Evolutionary conservation across 2,888 invertebrate genomes (phyloP).

Genomic region (Cremastobaeus sp.): DNA sequence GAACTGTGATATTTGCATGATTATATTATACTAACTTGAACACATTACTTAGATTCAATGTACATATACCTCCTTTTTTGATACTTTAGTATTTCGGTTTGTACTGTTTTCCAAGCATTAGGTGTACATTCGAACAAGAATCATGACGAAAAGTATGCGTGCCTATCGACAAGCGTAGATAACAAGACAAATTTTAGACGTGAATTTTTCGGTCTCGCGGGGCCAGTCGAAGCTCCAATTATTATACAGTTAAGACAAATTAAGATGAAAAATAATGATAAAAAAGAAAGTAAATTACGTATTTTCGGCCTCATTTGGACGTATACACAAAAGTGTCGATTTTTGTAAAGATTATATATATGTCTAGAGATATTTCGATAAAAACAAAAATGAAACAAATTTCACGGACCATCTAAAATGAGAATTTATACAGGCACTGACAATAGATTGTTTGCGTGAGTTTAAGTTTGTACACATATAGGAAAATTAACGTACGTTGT

Average conservation of each 20-base stretch:
- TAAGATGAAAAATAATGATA: slow-evolving; percentile 24
- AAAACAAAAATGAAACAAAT: slow-evolving; percentile 43
- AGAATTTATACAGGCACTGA: slow-evolving; percentile 62
- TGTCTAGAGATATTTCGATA: slow-evolving; percentile 51
- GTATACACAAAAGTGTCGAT: slow-evolving; percentile 50
- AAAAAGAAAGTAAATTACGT: slow-evolving; percentile 57
- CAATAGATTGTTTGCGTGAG: slow-evolving; percentile 63
- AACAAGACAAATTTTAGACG: slow-evolving; percentile 49
- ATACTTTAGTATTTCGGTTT: slow-evolving; percentile 47
- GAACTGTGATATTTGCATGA: slow-evolving; percentile 74
- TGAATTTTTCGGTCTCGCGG: slow-evolving; percentile 43
- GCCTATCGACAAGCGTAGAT: slow-evolving; percentile 55
- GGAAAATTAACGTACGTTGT: slow-evolving; percentile 61
- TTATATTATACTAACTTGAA: slow-evolving; percentile 60
- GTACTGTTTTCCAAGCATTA: slow-evolving; percentile 37
- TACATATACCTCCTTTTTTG: slow-evolving; percentile 63
- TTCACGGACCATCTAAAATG: slow-evolving; percentile 53
- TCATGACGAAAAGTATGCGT: slow-evolving; percentile 59
- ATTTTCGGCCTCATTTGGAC: slow-evolving; percentile 61
- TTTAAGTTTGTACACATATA: slow-evolving; percentile 62
- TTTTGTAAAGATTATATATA: slow-evolving; percentile 54
- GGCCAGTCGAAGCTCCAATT: slow-evolving; percentile 24
- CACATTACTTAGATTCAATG: slow-evolving; percentile 65
- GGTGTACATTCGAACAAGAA: slow-evolving; percentile 42
- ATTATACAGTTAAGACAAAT: slow-evolving; percentile 44